These are phyloP conservation scores for Campaea margaritaria DNA, from an alignment of 2,888 invertebrate species.

Conservation along the genomic window DNA sequence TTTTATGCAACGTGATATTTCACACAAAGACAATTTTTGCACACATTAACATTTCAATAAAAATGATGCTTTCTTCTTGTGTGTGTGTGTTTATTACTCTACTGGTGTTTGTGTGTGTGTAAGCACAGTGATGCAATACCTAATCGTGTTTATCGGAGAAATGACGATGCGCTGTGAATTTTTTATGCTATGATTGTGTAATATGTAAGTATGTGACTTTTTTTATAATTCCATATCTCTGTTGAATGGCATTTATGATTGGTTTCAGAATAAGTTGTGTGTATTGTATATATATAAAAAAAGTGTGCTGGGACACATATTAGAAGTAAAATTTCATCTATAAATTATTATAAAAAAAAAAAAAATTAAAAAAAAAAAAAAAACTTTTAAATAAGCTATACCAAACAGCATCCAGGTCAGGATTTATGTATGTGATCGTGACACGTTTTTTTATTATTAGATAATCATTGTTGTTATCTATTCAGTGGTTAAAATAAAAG, in stretches of 20 bases:
- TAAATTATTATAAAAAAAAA: too few relatives aligned
- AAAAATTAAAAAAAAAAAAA: too few relatives aligned
- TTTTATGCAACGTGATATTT: slow-evolving; percentile 31
- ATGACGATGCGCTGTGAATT: slow-evolving; percentile 70
- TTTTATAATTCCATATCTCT: slow-evolving; percentile 29
- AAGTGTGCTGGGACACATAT: too few relatives aligned
- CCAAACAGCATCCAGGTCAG: too few relatives aligned
- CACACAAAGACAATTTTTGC: slow-evolving; percentile 31
- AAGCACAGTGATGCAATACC: slow-evolving; percentile 70
- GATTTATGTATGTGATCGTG: too few relatives aligned
- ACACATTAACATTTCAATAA: slow-evolving; percentile 38
- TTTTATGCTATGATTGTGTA: slow-evolving; percentile 54
- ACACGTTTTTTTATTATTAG: too few relatives aligned
- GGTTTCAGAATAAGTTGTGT: background rate
- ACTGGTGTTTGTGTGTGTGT: slow-evolving; percentile 34
- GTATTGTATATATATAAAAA: too few relatives aligned
- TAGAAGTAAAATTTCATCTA: too few relatives aligned
- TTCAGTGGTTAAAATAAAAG: too few relatives aligned
- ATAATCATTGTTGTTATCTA: too few relatives aligned
- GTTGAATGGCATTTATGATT: background rate
- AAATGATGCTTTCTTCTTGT: slow-evolving; percentile 26
- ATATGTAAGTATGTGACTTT: slow-evolving; percentile 29
- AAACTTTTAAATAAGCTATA: too few relatives aligned
- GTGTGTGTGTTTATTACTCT: slow-evolving; percentile 27
- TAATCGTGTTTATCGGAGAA: slow-evolving; percentile 77